These are phyloP conservation scores for Mycetomoellerius zeteki DNA, from an alignment of 1,140 invertebrate genomes.

Conservation along the genomic window DNA sequence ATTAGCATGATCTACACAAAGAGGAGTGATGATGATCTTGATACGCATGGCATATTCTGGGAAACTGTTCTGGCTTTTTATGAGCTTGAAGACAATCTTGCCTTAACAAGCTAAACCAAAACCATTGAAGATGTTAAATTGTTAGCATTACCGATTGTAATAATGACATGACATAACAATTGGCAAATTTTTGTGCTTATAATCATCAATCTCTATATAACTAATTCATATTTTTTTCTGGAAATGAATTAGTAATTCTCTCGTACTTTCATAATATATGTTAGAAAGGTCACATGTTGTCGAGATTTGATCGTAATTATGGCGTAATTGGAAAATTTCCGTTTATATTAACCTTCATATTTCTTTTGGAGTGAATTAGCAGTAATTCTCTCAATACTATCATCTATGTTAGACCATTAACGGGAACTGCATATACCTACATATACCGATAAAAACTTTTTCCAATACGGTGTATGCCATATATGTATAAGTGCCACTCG, in stretches of 20 bases:
- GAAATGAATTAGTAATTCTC: constrained; percentile 33
- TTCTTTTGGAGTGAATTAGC: constrained; percentile 19
- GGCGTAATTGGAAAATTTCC: constrained; percentile 21
- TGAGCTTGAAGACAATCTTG: background rate
- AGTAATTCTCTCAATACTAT: constrained; percentile 42
- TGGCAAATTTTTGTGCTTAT: background rate
- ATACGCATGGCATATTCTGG: background rate
- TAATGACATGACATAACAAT: background rate
- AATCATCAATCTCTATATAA: too few species aligned
- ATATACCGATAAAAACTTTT: constrained; percentile 37
- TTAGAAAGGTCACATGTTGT: background rate
- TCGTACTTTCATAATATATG: background rate
- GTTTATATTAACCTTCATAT: constrained; percentile 8
- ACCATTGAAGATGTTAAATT: background rate
- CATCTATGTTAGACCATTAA: constrained; percentile 8
- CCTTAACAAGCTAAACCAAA: background rate
- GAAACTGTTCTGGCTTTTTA: background rate
- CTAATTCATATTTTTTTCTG: background rate
- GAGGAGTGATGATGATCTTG: background rate
- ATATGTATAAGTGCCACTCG: background rate
- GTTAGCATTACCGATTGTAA: background rate
- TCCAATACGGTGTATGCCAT: constrained; percentile 11
- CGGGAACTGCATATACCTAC: too few species aligned
- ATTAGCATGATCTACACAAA: background rate
- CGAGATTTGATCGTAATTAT: constrained; percentile 11